Conservation (phyloP, 2,797 vertebrate species). For the Thunnus albacares region DNA sequence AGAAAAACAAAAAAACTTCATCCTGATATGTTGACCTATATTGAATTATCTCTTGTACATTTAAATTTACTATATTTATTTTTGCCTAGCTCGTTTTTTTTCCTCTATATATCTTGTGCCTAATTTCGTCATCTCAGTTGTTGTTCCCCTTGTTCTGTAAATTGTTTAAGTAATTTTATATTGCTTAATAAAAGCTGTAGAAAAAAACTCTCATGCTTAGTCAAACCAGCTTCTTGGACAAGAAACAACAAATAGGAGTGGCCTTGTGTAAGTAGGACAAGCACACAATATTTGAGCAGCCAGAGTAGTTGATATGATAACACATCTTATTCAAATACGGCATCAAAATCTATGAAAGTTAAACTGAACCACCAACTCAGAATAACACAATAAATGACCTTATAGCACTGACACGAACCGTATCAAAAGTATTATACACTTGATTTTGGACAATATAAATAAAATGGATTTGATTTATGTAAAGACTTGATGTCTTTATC, state of each 20-base stretch:
- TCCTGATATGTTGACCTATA: no score
- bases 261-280: neutral
- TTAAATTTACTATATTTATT: neutral
- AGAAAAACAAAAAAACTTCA: neutral
- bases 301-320: conserved; percentile 19
- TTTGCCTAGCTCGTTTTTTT: no score
- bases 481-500: neutral
- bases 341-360: neutral
- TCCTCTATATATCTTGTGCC: neutral
- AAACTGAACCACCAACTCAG: neutral
- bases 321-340: neutral
- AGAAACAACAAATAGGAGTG: neutral
- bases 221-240: neutral
- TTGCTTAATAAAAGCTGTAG: neutral
- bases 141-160: neutral
- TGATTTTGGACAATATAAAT: neutral
- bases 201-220: neutral
- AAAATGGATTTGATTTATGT: neutral
- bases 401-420: neutral
- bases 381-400: neutral
- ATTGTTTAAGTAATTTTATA: neutral
- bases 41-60: neutral
- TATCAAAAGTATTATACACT: neutral
- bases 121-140: neutral
- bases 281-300: neutral